A percentile compares a stretch with the other conserved stretches of the same genome.
phyloP scores from a whole-genome alignment of 2,113 vertebrate species.

The Neolamprologus devosi region DNA sequence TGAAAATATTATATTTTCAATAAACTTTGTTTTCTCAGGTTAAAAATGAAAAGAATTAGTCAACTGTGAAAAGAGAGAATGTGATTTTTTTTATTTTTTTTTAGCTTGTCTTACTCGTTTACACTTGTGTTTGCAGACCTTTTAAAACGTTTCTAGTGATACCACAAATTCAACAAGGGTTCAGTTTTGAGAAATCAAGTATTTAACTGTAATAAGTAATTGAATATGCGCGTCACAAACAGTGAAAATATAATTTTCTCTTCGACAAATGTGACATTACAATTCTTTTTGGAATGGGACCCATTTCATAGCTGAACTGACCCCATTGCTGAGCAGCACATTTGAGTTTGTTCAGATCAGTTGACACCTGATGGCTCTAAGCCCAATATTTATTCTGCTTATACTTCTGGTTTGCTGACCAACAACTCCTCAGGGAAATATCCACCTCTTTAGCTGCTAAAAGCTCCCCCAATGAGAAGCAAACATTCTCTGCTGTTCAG shows the following conservation, averaged over 20 bases:
- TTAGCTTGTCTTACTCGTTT: not conserved
- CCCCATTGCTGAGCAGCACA: not conserved
- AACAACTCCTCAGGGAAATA: not conserved
- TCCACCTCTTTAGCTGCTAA: not conserved
- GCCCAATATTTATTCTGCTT: not conserved
- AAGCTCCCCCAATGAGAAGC: not conserved
- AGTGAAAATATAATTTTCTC: not conserved
- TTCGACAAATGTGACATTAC: not conserved
- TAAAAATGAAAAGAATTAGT: not conserved
- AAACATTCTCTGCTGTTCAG: not conserved
- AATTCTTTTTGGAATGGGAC: not conserved
- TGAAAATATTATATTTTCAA: not conserved
- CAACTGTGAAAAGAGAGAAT: not conserved
- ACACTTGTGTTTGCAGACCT: not conserved
- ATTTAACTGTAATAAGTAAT: not conserved
- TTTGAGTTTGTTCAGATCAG: not conserved
- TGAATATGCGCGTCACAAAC: not conserved
- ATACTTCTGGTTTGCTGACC: not conserved
- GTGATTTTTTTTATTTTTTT: accelerated
- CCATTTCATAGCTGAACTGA: not conserved
- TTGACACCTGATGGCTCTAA: not conserved
- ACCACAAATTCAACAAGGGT: not conserved
- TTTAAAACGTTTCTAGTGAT: not conserved
- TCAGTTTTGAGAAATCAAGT: not conserved
- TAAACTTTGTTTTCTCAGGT: not conserved